phyloP scores from a whole-genome alignment of 2,113 vertebrate species.

The Gambusia affinis region DNA sequence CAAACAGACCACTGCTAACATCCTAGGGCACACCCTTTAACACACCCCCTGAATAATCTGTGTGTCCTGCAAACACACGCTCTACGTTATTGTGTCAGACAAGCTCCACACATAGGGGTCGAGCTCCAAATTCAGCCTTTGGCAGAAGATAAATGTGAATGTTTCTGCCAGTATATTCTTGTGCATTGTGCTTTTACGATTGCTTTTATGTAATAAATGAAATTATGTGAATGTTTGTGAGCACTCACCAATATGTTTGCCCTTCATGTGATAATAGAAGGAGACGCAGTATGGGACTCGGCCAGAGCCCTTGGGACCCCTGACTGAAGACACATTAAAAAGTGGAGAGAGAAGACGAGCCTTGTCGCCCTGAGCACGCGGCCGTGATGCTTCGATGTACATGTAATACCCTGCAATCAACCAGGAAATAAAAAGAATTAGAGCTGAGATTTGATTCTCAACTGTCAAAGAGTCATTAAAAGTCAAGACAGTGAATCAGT shows the following conservation, averaged over 20 bases:
- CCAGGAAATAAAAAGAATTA: neutral
- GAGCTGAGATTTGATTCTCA: neutral
- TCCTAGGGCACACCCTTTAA: neutral
- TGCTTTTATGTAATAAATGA: slow-evolving; percentile 1
- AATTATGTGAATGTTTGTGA: neutral
- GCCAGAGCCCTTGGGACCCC: slow-evolving; percentile 79
- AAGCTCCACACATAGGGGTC: slow-evolving; percentile 39
- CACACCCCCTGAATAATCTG: neutral
- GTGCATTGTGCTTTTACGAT: slow-evolving; percentile 14
- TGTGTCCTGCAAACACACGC: neutral
- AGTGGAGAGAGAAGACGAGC: slow-evolving; percentile 93
- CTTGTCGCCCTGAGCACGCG: slow-evolving; percentile 88
- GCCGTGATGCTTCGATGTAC: slow-evolving; percentile 95
- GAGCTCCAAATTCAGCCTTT: slow-evolving; percentile 33
- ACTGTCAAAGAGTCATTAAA: neutral
- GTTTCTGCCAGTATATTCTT: neutral
- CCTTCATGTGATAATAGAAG: slow-evolving; percentile 99
- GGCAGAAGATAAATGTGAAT: slow-evolving; percentile 8
- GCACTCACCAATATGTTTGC: slow-evolving; percentile 96
- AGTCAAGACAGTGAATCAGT: neutral
- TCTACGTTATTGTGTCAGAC: slow-evolving; percentile 21
- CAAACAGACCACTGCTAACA: slow-evolving; percentile 43
- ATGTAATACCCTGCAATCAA: slow-evolving; percentile 92
- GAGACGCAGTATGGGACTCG: slow-evolving; percentile 94
- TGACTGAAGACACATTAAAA: slow-evolving; percentile 88